Base-by-base conservation (phyloP, 2,888 invertebrate genomes). In the Melanargia galathea region DNA sequence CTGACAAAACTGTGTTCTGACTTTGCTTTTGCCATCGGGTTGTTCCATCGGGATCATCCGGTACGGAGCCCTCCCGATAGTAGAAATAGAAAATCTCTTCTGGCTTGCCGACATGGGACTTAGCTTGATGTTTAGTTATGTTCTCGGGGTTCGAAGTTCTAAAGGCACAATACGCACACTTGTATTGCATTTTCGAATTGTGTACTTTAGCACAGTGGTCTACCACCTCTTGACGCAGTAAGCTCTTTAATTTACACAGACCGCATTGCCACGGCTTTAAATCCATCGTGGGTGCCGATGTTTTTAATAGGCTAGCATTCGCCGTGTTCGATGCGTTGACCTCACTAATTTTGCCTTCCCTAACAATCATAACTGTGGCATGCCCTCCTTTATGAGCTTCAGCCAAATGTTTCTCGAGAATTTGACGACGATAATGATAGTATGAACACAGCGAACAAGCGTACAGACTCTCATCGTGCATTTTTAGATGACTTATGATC, bases 391-490 rank as follows among this genome's bases (percentile, higher is more conserved):
- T 92, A 75, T 96, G 96, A 22, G 88, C 87, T 0, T 95, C 95
- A 0, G 80, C 67, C 1, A 94, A 76, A 78, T 97, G 97, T 26
- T 93, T 92, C 65, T 96, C 96, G 2, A 96, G 90, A 7, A 93
- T 83, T 52, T 92, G 86, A 46, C 89, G 92, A 70, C 92, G 92
- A 75, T 93, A 92, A 79, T 95, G 94, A 70, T 94, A 92, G 78
- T 93, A 94, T 38, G 87, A 77, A 75, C 97, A 97, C 65, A 90
- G 84, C 0, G 93, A 92, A 81, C 97, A 97, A 71, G 94, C 95
- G 81, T 94, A 96, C 38, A 97, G 83, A 63, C 92, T 92, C 6
- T 91, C 86, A 68, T 95, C 96, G 83, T 97, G 97, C 86, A 95
- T 93, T 75, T 94, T 94, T 65, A 97, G 89, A 82, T 97, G 97